phyloP scores from a whole-genome alignment of 2,113 vertebrate genomes.

The Boulengeromyrus knoepffleri region DNA sequence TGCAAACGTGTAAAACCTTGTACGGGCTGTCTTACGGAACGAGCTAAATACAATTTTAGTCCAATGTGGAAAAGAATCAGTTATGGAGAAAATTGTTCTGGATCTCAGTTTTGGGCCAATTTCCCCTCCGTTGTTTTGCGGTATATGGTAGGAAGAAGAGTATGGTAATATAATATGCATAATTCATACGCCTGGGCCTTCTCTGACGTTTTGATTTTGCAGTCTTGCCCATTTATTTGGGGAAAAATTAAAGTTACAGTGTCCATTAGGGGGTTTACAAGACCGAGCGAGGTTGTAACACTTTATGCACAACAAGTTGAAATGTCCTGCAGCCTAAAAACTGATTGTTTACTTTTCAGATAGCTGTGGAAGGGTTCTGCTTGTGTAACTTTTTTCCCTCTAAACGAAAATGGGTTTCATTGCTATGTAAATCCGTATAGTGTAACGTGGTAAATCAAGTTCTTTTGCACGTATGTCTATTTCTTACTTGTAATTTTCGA shows the following conservation, averaged over 20 bases:
- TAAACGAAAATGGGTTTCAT: neutral
- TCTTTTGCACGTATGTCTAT: neutral
- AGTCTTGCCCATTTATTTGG: slow-evolving; percentile 78
- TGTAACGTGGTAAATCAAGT: neutral
- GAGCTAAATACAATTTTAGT: slow-evolving; percentile 86
- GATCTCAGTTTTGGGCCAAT: slow-evolving; percentile 80
- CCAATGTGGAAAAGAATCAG: slow-evolving; percentile 82
- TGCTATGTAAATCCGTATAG: neutral
- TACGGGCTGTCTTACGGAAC: slow-evolving; percentile 69
- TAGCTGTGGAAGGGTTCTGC: neutral
- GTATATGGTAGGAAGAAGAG: slow-evolving; percentile 58
- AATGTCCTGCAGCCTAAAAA: slow-evolving; percentile 44
- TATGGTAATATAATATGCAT: slow-evolving; percentile 81
- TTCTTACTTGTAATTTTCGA: neutral
- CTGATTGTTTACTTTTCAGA: neutral
- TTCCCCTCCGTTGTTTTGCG: slow-evolving; percentile 69
- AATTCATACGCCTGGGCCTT: slow-evolving; percentile 77
- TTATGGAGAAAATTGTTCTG: slow-evolving; percentile 88
- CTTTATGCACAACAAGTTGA: slow-evolving; percentile 50
- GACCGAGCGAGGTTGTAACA: slow-evolving; percentile 59
- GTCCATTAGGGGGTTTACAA: slow-evolving; percentile 66
- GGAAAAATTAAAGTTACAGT: slow-evolving; percentile 73
- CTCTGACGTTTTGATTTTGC: slow-evolving; percentile 67
- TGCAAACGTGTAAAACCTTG: slow-evolving; percentile 66
- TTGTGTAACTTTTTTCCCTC: neutral